Evolutionary conservation across 2,888 invertebrate species (phyloP).

Genomic region (Electrophaes corylata): DNA sequence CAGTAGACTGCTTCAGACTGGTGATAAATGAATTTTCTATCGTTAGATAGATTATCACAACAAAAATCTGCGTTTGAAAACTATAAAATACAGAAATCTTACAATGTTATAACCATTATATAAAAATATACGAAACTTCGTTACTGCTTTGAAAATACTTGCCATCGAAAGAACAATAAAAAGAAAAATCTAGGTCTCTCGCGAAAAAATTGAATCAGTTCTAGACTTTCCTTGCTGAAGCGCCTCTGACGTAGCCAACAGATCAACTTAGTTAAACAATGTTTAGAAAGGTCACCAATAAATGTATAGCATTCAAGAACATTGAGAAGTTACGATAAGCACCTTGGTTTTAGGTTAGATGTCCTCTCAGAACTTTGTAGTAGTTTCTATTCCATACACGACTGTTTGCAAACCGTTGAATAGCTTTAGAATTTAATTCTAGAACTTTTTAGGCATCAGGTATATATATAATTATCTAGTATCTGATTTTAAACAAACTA

Average conservation of each 20-base stretch:
- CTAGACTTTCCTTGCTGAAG: slow-evolving; percentile 38
- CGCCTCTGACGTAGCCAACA: neutral
- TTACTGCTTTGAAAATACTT: neutral
- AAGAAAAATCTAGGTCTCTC: neutral
- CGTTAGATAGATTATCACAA: no score
- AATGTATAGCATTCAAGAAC: neutral
- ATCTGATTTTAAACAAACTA: neutral
- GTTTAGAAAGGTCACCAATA: neutral
- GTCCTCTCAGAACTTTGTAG: no score
- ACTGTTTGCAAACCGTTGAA: no score
- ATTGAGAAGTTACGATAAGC: no score
- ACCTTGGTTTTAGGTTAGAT: no score
- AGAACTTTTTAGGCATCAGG: no score
- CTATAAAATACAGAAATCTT: neutral
- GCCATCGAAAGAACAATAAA: neutral
- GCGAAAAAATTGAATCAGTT: slow-evolving; percentile 20
- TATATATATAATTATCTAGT: no score
- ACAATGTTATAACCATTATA: neutral
- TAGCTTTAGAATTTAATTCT: no score
- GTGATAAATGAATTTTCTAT: no score
- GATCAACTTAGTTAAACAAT: neutral
- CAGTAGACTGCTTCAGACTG: no score
- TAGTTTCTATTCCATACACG: no score
- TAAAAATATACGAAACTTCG: neutral
- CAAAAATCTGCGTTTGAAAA: no score